Conservation (phyloP, 2,888 invertebrate genomes). For the Lampropteryx suffumata region DNA sequence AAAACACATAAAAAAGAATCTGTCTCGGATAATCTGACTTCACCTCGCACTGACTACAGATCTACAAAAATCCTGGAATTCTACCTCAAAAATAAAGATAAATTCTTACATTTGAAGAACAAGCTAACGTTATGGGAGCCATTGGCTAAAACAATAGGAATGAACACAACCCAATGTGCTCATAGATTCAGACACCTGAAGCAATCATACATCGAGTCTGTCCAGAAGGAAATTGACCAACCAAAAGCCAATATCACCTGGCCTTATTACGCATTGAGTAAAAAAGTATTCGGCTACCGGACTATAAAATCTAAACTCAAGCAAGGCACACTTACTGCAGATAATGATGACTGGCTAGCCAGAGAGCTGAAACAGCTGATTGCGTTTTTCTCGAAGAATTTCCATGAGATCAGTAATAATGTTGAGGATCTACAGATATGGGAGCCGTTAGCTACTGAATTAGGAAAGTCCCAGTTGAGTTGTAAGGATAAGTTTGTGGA, state of each 20-base stretch:
- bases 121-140: constrained; percentile 61
- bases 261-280: constrained; percentile 71
- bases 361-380: constrained; percentile 65
- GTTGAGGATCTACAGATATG: constrained; percentile 50
- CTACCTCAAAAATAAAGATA: constrained; percentile 69
- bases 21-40: constrained; percentile 7
- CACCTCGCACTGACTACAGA: constrained; percentile 53
- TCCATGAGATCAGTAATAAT: constrained; percentile 47
- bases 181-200: constrained; percentile 68
- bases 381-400: constrained; percentile 54
- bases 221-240: constrained; percentile 68
- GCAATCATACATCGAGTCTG: constrained; percentile 62
- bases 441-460: constrained; percentile 45
- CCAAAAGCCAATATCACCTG: constrained; percentile 70
- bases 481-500: constrained; percentile 68
- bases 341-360: constrained; percentile 63
- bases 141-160: constrained; percentile 56
- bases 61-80: constrained; percentile 68
- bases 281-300: constrained; percentile 73
- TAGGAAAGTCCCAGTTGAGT: constrained; percentile 49
- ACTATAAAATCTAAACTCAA: constrained; percentile 64
- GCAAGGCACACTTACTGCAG: constrained; percentile 50
- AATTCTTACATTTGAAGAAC: constrained; percentile 49
- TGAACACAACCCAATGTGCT: constrained; percentile 63
- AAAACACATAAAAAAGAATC: constrained; percentile 42